A percentile compares a stretch with the other conserved stretches of the same genome.
phyloP scores from a whole-genome alignment of 1,140 invertebrate species.

The Drosophila ananassae region DNA sequence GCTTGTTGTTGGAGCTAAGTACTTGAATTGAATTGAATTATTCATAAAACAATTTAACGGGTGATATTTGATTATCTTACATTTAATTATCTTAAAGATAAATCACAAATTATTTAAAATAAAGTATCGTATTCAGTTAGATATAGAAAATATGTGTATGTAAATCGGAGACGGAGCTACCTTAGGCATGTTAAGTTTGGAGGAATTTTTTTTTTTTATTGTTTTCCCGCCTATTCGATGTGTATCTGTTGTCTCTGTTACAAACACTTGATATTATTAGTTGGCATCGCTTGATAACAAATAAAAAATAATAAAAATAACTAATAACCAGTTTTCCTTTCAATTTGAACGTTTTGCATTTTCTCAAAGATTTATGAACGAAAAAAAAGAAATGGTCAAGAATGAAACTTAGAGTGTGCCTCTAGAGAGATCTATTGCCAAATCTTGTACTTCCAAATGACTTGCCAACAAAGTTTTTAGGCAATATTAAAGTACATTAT shows the following conservation, averaged over 20 bases:
- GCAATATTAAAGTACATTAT: constrained; percentile 47
- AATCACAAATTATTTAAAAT: constrained; percentile 31
- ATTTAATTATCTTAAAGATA: constrained; percentile 62
- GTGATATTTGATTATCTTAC: constrained; percentile 75
- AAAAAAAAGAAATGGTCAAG: constrained; percentile 14
- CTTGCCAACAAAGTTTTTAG: background rate
- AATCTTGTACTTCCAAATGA: constrained; percentile 29
- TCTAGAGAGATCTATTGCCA: constrained; percentile 34
- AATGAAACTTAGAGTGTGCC: constrained; percentile 41
- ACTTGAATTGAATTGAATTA: constrained; percentile 66
- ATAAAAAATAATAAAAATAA: constrained; percentile 16
- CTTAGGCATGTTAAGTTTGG: constrained; percentile 30
- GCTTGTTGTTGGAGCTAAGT: constrained; percentile 17
- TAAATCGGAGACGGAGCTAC: constrained; percentile 10
- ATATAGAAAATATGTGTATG: background rate
- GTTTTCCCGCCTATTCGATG: constrained; percentile 32
- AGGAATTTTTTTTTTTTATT: constrained; percentile 18
- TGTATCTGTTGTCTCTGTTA: constrained; percentile 61
- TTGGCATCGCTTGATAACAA: constrained; percentile 76
- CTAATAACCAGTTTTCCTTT: constrained; percentile 39
- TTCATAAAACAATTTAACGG: constrained; percentile 69
- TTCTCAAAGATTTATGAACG: constrained; percentile 45
- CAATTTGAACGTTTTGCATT: constrained; percentile 71
- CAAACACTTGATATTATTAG: constrained; percentile 70
- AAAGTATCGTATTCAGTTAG: constrained; percentile 30